A percentile compares a stretch with the other conserved stretches of the same genome.
phyloP scores from a whole-genome alignment of 2,888 invertebrate species.

The Carabus problematicus region DNA sequence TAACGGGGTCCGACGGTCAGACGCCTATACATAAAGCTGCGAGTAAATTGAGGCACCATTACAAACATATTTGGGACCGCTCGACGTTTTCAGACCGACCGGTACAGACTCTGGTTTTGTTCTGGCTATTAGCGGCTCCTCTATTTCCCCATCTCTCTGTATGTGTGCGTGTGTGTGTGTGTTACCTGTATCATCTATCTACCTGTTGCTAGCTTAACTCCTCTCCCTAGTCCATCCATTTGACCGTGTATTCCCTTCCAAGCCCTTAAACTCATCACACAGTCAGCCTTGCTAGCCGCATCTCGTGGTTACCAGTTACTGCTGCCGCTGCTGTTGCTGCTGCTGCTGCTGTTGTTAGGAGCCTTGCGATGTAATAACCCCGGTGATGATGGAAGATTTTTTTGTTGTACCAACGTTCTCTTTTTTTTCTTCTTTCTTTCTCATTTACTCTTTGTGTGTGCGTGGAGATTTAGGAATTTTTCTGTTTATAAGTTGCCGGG shows the following conservation, averaged over 20 bases:
- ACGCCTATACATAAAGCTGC: slow-evolving; percentile 27
- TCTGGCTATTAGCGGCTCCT: slow-evolving; percentile 23
- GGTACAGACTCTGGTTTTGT: slow-evolving; percentile 22
- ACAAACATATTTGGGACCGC: slow-evolving; percentile 55
- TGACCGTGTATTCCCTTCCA: neutral
- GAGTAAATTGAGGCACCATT: slow-evolving; percentile 57
- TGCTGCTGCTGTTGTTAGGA: neutral
- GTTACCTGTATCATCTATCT: slow-evolving; percentile 10
- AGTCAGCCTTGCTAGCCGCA: neutral
- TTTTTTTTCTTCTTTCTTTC: neutral
- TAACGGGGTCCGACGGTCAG: slow-evolving; percentile 20
- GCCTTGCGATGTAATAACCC: slow-evolving; percentile 7
- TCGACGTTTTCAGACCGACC: slow-evolving; percentile 33
- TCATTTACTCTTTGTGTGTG: neutral
- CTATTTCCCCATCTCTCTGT: too few species aligned
- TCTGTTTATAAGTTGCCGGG: neutral
- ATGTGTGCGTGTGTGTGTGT: slow-evolving; percentile 4
- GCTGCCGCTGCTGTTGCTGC: neutral
- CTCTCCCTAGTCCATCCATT: neutral
- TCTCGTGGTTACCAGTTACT: neutral
- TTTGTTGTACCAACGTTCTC: neutral
- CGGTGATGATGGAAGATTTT: slow-evolving; percentile 10
- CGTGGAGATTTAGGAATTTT: neutral
- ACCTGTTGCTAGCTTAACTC: slow-evolving; percentile 3
- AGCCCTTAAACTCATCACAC: neutral